Base-by-base conservation (phyloP, 2,797 vertebrate species). In the Poecilia picta region DNA sequence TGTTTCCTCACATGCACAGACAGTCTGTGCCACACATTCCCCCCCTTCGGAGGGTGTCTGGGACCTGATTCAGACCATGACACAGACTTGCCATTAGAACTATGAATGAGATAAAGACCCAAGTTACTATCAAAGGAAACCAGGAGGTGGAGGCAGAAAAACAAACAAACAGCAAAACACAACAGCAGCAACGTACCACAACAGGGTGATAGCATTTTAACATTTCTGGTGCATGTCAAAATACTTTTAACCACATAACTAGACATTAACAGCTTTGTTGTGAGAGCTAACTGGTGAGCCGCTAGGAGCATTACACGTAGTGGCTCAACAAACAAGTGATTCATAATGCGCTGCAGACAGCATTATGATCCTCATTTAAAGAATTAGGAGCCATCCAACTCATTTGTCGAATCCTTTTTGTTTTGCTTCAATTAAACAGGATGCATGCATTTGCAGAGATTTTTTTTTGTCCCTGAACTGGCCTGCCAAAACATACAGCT, bases 21-120 rank as follows among this genome's bases (percentile, higher is more conserved):
- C 93, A 99, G 97, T 97, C 98, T 98, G 96, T 99, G 98, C 98
- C 98, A 99, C 93, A 96, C 97, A 93, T 97, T 98, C 95, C 98
- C 97, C 85, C 97, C 98, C 92, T 96, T 98, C 95, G 97, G 96
- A 95, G 96, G 97, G 96, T 98, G 97, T 96, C 97, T 97, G 97
- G 98, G 96, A 97, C 98, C 98, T 98, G 98, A 97, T 98, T 99
- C 98, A 98, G 98, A 99, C 98, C 98, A 99, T 97, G 98, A 99
- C 97, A 99, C 97, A 98, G 98, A 99, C 98, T 99, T 99, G 97
- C 98, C 98, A 96, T 99, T 99, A 98, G 98, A 99, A 98, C 98
- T 99, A 98, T 95, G 96, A 97, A 98, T 94, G 97, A 98, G 97
- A 99, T 96, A 99, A 97, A 99, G 96, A 98, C 92, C 94, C 89